Evolutionary conservation across 2,888 invertebrate genomes (phyloP), one percentile per base, ranked within the genome.

Genomic region (Zygaena filipendulae): DNA sequence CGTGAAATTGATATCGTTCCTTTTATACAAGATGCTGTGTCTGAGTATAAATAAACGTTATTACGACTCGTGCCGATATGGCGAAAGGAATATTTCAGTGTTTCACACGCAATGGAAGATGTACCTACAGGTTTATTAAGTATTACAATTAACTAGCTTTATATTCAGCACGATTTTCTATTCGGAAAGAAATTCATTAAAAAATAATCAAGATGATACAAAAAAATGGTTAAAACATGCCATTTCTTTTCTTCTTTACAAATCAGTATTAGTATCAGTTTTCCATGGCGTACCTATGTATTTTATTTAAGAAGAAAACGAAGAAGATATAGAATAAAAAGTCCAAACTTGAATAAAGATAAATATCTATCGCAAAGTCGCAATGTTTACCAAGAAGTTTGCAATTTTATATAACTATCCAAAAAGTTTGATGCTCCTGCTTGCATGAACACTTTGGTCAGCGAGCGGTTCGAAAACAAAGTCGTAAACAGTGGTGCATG

Each of bases 1-100:
- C 54, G 54, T 60, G 68, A 68, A 69, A 71, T 70, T 71, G 72
- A 71, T 72, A 70, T 60, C 51, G 49, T 41, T n/a, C n/a, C 50
- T 49, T 45, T 40, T 42, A 49, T 50, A 54, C 53, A 54, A 46
- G 55, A 52, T 47, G 48, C 49, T 51, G 40, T 58, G 56, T 16
- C 7, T 16, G n/a, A n/a, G n/a, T n/a, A n/a, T n/a, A n/a, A n/a
- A n/a, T n/a, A n/a, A n/a, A n/a, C n/a, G n/a, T n/a, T n/a, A n/a
- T n/a, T n/a, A n/a, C n/a, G n/a, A n/a, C n/a, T n/a, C n/a, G n/a
- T n/a, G n/a, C n/a, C n/a, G n/a, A n/a, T n/a, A n/a, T n/a, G n/a
- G n/a, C n/a, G n/a, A n/a, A n/a, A n/a, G n/a, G n/a, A n/a, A n/a
- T n/a, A n/a, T n/a, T n/a, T n/a, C n/a, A n/a, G n/a, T n/a, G n/a